Evolutionary conservation across 2,888 invertebrate genomes (phyloP), one percentile per base, ranked within the genome.

Genomic region (Andrena praecox): DNA sequence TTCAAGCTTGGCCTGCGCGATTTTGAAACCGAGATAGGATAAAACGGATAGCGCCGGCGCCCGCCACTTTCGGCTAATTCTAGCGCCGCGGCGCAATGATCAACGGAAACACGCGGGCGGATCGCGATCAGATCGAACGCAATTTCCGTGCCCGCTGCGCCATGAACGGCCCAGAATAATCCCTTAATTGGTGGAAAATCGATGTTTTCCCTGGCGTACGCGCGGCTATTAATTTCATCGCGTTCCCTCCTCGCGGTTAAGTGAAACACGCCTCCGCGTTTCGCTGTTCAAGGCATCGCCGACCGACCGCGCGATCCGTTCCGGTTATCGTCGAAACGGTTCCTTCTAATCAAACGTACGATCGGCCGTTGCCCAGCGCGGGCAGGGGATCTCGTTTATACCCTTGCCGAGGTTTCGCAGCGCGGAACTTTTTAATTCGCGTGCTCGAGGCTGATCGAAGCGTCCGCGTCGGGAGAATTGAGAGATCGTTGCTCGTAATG

Each of bases 381-480:
- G 3, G 4, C 3, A 12, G n/a, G 10, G 50, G 29, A 56, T 10
- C 16, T 42, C 56, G 8, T 8, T 48, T n/a, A 33, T 4, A 31
- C 12, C 5, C 12, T 12, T 12, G 10, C n/a, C 10, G 52, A 70
- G 63, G 54, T 70, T 52, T 42, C 69, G 29, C 52, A 3, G 7
- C 16, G 35, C 31, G 24, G 42, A 64, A 72, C 80, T 60, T 84
- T 84, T 85, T 73, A 82, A 85, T 80, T 77, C 75, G 24, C 48
- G 42, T 48, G 72, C 64, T 42, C 33, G 54, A 6, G 27, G 67
- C n/a, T 50, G 71, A 64, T 56, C 67, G 77, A 66, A 71, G 59
- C 33, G 59, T 29, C 50, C 63, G 59, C 33, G 59, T 35, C 35
- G 54, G 54, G 62, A 60, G 73, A 80, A 77, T 74, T 60, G 72